Percentiles rank a stretch among this genome's conserved stretches.
These are phyloP conservation scores for Zosterops japonicus DNA, from an alignment of 2,113 vertebrate genomes.

Conservation along the genomic window DNA sequence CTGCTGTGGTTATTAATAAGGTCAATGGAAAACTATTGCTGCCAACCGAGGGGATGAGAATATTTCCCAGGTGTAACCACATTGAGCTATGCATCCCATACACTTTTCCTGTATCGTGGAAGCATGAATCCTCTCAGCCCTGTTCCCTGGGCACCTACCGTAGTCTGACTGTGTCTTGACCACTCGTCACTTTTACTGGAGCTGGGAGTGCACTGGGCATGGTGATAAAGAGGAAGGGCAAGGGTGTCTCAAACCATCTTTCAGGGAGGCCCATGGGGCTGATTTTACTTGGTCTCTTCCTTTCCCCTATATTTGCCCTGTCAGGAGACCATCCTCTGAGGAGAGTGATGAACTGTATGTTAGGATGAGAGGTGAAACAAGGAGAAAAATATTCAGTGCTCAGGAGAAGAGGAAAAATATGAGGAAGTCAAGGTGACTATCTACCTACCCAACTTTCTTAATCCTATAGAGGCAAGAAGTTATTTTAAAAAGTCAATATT, in stretches of 20 bases:
- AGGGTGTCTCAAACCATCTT: neutral
- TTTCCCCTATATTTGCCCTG: neutral
- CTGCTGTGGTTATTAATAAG: neutral
- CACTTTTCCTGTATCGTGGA: neutral
- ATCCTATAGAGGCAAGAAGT: neutral
- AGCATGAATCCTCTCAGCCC: neutral
- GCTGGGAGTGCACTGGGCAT: neutral
- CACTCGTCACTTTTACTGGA: neutral
- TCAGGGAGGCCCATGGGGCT: neutral
- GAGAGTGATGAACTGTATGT: neutral
- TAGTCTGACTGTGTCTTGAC: neutral
- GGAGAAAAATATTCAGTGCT: neutral
- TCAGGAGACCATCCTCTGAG: neutral
- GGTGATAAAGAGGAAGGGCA: neutral
- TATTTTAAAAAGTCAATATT: constrained; percentile 55
- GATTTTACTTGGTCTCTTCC: neutral
- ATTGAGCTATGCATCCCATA: neutral
- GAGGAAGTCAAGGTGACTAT: neutral
- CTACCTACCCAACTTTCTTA: constrained; percentile 17
- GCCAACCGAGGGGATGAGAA: neutral
- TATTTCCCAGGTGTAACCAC: neutral
- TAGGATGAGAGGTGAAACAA: constrained; percentile 38
- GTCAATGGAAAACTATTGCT: neutral
- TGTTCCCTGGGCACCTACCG: neutral
- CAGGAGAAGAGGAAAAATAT: constrained; percentile 34